Evolutionary conservation across 2,797 vertebrate species (phyloP).

Genomic region (Danio aesculapii): DNA sequence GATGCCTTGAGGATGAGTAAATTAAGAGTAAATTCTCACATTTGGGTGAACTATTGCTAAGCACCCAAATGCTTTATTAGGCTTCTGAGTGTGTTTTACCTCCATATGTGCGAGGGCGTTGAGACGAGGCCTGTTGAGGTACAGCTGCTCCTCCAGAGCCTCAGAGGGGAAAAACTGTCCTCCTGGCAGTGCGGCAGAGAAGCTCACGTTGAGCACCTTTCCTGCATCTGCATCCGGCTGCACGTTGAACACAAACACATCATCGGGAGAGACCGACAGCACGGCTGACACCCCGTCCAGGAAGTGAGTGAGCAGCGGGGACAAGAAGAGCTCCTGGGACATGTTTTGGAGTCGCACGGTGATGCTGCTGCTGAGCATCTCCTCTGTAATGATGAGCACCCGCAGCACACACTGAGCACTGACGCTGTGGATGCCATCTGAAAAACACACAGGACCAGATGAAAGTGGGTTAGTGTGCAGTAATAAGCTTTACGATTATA

Average conservation of each 20-base stretch:
- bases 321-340: slow-evolving; percentile 98
- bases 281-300: slow-evolving; percentile 94
- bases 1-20: too few relatives aligned
- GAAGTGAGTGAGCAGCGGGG: slow-evolving; percentile 89
- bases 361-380: slow-evolving; percentile 96
- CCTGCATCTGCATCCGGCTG: slow-evolving; percentile 93
- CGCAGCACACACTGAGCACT: slow-evolving; percentile 93
- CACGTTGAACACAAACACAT: slow-evolving; percentile 97
- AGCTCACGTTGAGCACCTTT: slow-evolving; percentile 92
- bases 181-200: slow-evolving; percentile 88
- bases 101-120: slow-evolving; percentile 93
- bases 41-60: too few relatives aligned
- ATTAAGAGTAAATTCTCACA: too few relatives aligned
- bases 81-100: slow-evolving; percentile 63
- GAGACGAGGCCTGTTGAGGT: slow-evolving; percentile 92
- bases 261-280: slow-evolving; percentile 89
- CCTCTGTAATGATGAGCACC: slow-evolving; percentile 96
- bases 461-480: neutral
- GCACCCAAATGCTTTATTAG: neutral
- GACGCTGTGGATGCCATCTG: slow-evolving; percentile 94
- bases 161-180: slow-evolving; percentile 94
- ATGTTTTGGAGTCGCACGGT: slow-evolving; percentile 98
- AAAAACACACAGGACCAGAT: slow-evolving; percentile 5
- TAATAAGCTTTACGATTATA: neutral
- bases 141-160: slow-evolving; percentile 96